These are phyloP conservation scores for Cremastinae sp. DNA, from an alignment of 2,888 invertebrate genomes.

Conservation along the genomic window DNA sequence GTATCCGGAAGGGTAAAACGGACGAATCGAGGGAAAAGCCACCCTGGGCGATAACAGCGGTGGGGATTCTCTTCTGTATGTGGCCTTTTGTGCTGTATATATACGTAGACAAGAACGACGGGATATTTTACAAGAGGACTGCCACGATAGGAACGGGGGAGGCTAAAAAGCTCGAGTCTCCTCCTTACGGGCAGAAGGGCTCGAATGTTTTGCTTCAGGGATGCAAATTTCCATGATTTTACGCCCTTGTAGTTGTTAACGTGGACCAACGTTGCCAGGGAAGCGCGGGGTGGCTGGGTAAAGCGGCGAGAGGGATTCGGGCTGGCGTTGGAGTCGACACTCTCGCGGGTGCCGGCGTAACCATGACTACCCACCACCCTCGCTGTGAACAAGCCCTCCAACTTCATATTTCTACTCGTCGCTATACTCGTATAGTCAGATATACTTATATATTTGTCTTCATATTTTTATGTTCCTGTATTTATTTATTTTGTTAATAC, in stretches of 20 bases:
- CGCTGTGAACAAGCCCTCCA: constrained; percentile 78
- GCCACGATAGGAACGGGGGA: constrained; percentile 47
- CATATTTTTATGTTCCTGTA: constrained; percentile 23
- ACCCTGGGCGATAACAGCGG: constrained; percentile 49
- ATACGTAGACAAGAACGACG: constrained; percentile 28
- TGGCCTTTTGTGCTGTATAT: constrained; percentile 14
- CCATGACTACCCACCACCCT: constrained; percentile 82
- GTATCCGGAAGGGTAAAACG: constrained; percentile 54
- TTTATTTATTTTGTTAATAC: too few species aligned
- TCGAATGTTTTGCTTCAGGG: not conserved
- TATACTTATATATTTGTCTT: constrained; percentile 29
- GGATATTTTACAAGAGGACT: constrained; percentile 28
- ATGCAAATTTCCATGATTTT: not conserved
- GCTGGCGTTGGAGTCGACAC: constrained; percentile 83
- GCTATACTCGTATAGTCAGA: constrained; percentile 72
- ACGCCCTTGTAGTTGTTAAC: constrained; percentile 8
- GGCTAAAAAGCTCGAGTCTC: constrained; percentile 57
- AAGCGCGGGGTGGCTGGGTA: constrained; percentile 67
- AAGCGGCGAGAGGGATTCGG: constrained; percentile 79
- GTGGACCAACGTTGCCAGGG: constrained; percentile 61
- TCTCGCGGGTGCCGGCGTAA: constrained; percentile 84
- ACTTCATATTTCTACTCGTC: constrained; percentile 79
- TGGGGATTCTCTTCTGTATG: constrained; percentile 46
- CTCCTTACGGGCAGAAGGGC: constrained; percentile 19
- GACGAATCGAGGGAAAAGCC: constrained; percentile 57